phyloP scores from a whole-genome alignment of 2,113 vertebrate species.

The Ailurus styani region DNA sequence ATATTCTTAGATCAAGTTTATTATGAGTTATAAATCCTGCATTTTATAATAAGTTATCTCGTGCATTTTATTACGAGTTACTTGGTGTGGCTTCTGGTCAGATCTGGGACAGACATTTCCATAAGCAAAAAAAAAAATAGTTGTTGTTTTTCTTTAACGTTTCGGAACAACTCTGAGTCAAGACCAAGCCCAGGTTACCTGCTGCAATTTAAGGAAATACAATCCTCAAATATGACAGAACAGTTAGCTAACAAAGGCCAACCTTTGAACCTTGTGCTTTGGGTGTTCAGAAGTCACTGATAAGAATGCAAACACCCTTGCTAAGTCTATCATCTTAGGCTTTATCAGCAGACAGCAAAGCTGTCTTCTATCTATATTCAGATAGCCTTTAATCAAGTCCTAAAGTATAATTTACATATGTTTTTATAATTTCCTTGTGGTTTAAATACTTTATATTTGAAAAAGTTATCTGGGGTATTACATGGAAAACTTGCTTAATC shows the following conservation, averaged over 20 bases:
- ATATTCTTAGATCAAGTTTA: background rate
- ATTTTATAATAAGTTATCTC: background rate
- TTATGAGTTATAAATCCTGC: background rate
- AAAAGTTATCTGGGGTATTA: slow-evolving; percentile 35
- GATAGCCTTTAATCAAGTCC: slow-evolving; percentile 45
- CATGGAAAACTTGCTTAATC: background rate
- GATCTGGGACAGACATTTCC: background rate
- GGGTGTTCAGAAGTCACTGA: background rate
- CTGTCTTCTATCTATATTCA: background rate
- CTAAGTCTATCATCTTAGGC: background rate
- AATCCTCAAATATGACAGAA: background rate
- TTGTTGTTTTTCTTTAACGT: background rate
- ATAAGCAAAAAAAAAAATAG: background rate
- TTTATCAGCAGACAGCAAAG: background rate
- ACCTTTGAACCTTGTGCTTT: background rate
- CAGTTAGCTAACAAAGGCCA: background rate
- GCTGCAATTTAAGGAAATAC: background rate
- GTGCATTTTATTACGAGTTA: background rate
- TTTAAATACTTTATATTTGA: slow-evolving; percentile 31
- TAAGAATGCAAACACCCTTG: background rate
- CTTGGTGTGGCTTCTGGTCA: background rate
- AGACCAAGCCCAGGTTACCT: background rate
- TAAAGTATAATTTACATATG: slow-evolving; percentile 2
- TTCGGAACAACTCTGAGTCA: background rate
- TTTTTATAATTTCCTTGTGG: slow-evolving; percentile 28